phyloP scores from a whole-genome alignment of 1,140 invertebrate species.

The Tetragnatha versicolor region DNA sequence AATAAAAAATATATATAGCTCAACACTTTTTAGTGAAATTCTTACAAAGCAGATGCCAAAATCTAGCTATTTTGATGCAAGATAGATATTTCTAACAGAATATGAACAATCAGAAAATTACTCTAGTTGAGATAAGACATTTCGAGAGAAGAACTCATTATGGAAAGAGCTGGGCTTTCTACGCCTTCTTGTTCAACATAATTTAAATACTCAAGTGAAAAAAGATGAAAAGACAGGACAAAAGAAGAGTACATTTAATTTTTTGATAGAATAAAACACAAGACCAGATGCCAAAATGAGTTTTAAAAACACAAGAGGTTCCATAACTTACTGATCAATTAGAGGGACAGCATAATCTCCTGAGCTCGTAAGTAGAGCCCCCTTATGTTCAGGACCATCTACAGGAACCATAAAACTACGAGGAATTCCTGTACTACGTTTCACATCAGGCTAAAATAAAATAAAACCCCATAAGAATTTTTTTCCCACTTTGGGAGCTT shows the following conservation, averaged over 20 bases:
- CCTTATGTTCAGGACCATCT: constrained; percentile 85
- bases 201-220: not conserved
- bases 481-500: not conserved
- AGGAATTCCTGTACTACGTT: constrained; percentile 96
- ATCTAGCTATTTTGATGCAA: too few species aligned
- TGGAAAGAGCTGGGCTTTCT: too few species aligned
- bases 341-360: constrained; percentile 90
- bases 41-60: too few species aligned
- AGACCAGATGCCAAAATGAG: not conserved
- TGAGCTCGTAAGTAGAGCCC: constrained; percentile 91
- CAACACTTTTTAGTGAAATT: too few species aligned
- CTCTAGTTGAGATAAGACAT: too few species aligned
- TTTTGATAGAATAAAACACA: not conserved
- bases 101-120: too few species aligned
- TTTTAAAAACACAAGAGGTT: too few species aligned
- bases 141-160: too few species aligned
- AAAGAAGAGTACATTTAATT: not conserved
- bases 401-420: constrained; percentile 94
- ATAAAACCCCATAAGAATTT: not conserved
- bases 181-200: not conserved
- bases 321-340: constrained; percentile 82
- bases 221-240: not conserved
- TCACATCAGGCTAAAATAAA: constrained; percentile 71
- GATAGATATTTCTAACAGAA: too few species aligned
- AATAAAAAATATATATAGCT: too few species aligned